These are phyloP conservation scores for Ladona fulva DNA, from an alignment of 1,140 invertebrate species.

Conservation along the genomic window DNA sequence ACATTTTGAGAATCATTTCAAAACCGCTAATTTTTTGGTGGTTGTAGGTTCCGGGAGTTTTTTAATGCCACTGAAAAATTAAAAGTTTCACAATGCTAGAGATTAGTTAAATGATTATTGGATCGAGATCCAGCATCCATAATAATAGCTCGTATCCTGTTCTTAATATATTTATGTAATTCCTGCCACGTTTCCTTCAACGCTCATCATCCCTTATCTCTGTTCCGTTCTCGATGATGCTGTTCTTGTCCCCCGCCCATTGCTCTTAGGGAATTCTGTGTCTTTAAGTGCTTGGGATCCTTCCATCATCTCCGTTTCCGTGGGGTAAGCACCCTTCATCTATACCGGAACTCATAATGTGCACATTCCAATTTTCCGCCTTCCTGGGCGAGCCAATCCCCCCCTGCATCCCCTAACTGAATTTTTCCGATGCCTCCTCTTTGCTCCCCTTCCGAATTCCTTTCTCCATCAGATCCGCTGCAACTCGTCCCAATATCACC, in stretches of 20 bases:
- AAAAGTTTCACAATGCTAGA: too few species aligned
- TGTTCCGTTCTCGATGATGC: not conserved
- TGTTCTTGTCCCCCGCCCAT: not conserved
- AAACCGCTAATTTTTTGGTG: too few species aligned
- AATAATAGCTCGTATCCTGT: too few species aligned
- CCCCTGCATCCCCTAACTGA: not conserved
- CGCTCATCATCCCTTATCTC: not conserved
- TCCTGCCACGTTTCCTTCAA: too few species aligned
- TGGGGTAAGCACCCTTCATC: not conserved
- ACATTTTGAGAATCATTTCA: too few species aligned
- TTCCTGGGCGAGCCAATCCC: not conserved
- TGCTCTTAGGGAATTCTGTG: not conserved
- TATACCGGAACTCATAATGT: constrained; percentile 1
- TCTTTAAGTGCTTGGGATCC: constrained; percentile 3
- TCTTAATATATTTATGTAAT: too few species aligned
- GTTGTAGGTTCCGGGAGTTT: too few species aligned
- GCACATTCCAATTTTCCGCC: constrained; percentile 3
- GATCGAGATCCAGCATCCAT: too few species aligned
- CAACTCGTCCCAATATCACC: not conserved
- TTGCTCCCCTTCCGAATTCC: not conserved
- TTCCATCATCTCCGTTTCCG: not conserved
- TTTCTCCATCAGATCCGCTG: not conserved
- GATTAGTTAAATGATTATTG: too few species aligned
- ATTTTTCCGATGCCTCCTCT: not conserved
- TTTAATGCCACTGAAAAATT: too few species aligned